phyloP scores from a whole-genome alignment of 2,888 invertebrate genomes.

The Drosophila melanocephala region DNA sequence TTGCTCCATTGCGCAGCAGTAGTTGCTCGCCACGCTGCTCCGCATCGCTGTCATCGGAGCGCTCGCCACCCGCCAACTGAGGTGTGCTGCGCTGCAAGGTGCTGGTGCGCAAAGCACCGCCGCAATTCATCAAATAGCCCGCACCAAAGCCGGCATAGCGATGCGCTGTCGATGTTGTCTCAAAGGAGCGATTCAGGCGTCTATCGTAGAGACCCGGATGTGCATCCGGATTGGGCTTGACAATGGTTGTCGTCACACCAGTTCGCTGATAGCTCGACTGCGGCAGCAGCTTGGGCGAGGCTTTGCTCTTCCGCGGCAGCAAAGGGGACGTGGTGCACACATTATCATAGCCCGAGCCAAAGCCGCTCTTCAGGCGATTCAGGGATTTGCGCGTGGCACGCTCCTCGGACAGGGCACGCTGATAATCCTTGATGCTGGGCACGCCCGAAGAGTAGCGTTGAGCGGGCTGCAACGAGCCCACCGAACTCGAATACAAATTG shows the following conservation, averaged over 20 bases:
- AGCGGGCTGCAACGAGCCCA: conserved; percentile 79
- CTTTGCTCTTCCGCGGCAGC: conserved; percentile 84
- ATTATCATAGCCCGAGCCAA: conserved; percentile 85
- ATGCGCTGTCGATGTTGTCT: conserved; percentile 82
- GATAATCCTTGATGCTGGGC: conserved; percentile 75
- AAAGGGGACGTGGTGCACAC: conserved; percentile 84
- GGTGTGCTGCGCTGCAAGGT: conserved; percentile 84
- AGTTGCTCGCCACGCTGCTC: conserved; percentile 58
- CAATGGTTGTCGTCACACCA: conserved; percentile 52
- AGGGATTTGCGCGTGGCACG: conserved; percentile 83
- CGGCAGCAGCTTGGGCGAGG: conserved; percentile 70
- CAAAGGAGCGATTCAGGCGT: conserved; percentile 85
- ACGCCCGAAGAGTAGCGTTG: conserved; percentile 77
- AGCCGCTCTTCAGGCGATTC: conserved; percentile 84
- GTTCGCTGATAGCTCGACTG: conserved; percentile 51
- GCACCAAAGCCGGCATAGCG: conserved; percentile 82
- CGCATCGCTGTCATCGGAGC: conserved; percentile 75
- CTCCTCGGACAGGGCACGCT: conserved; percentile 83
- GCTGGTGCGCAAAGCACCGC: conserved; percentile 76
- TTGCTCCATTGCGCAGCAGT: conserved; percentile 52
- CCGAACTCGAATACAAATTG: conserved; percentile 85
- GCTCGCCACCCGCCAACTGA: conserved; percentile 75
- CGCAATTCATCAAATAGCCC: conserved; percentile 79
- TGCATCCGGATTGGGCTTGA: conserved; percentile 68
- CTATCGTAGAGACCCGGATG: conserved; percentile 84